Evolutionary conservation across 1,140 invertebrate species (phyloP).

Genomic region (Belonocnema kinseyi): DNA sequence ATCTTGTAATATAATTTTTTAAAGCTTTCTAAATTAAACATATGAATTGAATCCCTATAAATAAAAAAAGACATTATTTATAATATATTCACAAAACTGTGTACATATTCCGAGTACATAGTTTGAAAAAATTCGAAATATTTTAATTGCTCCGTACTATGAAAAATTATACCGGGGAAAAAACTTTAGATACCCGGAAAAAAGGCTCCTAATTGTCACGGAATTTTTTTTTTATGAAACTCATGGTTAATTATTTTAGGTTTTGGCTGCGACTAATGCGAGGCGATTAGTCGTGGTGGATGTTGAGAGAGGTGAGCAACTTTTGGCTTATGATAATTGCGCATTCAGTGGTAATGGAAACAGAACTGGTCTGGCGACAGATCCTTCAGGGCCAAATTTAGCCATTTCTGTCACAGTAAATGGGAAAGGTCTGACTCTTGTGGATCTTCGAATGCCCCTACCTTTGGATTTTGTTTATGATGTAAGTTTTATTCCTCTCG

Average conservation of each 20-base stretch:
- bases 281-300: slow-evolving; percentile 74
- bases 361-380: slow-evolving; percentile 74
- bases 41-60: too few species aligned
- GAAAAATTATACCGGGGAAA: too few species aligned
- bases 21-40: too few species aligned
- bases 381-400: slow-evolving; percentile 74
- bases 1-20: too few species aligned
- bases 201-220: too few species aligned
- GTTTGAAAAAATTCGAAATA: too few species aligned
- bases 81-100: too few species aligned
- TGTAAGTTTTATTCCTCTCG: slow-evolving; percentile 55
- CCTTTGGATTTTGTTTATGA: slow-evolving; percentile 76
- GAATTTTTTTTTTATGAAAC: too few species aligned
- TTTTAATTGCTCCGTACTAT: too few species aligned
- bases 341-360: slow-evolving; percentile 72
- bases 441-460: slow-evolving; percentile 76
- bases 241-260: slow-evolving; percentile 57
- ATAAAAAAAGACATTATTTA: too few species aligned
- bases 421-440: slow-evolving; percentile 75
- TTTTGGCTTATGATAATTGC: slow-evolving; percentile 76
- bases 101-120: too few species aligned
- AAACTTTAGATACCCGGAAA: too few species aligned
- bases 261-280: slow-evolving; percentile 74
- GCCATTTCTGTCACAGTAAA: slow-evolving; percentile 75
- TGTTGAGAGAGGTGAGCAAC: slow-evolving; percentile 73